phyloP scores from a whole-genome alignment of 2,797 vertebrate species.

The Dryobates pubescens region DNA sequence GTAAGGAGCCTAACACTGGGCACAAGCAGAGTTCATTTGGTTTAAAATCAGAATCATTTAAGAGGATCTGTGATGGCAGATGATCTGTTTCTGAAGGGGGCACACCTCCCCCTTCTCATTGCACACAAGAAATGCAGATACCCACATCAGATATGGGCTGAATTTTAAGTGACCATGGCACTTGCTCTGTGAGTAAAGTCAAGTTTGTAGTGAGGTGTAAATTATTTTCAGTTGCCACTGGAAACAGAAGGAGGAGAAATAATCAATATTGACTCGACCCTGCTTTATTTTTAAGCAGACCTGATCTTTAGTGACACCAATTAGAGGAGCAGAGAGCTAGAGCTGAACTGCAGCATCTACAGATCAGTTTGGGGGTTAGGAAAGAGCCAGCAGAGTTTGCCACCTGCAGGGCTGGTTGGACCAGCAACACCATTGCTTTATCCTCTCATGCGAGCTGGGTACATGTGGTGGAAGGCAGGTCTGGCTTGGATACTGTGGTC shows the following conservation, averaged over 20 bases:
- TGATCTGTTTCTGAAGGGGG: neutral
- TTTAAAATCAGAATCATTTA: constrained; percentile 3
- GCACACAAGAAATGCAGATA: neutral
- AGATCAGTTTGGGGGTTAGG: neutral
- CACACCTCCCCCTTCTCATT: neutral
- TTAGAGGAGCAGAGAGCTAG: neutral
- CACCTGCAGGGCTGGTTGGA: neutral
- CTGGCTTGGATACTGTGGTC: rapidly evolving
- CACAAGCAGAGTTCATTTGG: neutral
- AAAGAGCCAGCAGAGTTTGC: no score
- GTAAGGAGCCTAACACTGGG: neutral
- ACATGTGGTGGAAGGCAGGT: neutral
- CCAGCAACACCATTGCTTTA: rapidly evolving
- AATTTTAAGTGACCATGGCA: neutral
- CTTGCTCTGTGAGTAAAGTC: constrained; percentile 17
- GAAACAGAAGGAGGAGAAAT: neutral
- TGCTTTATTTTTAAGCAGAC: constrained; percentile 32
- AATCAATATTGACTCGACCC: constrained; percentile 23
- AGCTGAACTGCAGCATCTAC: neutral
- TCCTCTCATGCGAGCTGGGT: neutral
- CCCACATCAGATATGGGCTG: neutral
- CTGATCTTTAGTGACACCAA: neutral
- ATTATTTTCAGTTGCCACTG: constrained; percentile 54
- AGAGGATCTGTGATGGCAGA: neutral
- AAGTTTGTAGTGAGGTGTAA: constrained; percentile 23